Evolutionary conservation across 2,888 invertebrate genomes (phyloP).

Genomic region (Mycalesis mineus): DNA sequence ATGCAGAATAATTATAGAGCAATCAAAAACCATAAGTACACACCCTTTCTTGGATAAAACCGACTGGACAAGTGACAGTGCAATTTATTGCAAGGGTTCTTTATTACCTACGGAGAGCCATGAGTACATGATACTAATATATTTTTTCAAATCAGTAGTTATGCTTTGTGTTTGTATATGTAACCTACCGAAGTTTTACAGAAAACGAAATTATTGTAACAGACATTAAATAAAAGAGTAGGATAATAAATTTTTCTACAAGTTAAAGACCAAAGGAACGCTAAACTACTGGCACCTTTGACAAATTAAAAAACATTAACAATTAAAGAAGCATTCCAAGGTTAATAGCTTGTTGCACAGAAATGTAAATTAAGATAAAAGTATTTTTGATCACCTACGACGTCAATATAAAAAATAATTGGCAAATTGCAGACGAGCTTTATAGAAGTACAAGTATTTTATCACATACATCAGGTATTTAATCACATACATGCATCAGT

Average conservation of each 20-base stretch:
- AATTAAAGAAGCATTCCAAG: constrained; percentile 3
- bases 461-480: not conserved
- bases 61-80: not conserved
- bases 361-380: not conserved
- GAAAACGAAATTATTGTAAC: too few relatives aligned
- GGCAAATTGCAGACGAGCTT: not conserved
- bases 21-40: not conserved
- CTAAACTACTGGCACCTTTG: not conserved
- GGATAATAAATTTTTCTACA: not conserved
- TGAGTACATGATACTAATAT: too few relatives aligned
- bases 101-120: not conserved
- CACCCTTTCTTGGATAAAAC: not conserved
- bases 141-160: too few relatives aligned
- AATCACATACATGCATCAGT: too few relatives aligned
- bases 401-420: not conserved
- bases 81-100: not conserved
- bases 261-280: not conserved
- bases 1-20: constrained; percentile 1
- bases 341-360: not conserved
- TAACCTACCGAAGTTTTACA: too few relatives aligned
- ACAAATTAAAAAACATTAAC: not conserved
- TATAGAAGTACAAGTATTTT: not conserved
- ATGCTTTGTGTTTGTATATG: too few relatives aligned
- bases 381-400: not conserved
- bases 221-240: too few relatives aligned